These are phyloP conservation scores for Rotaria sp. DNA, from an alignment of 2,888 invertebrate species.

Conservation along the genomic window DNA sequence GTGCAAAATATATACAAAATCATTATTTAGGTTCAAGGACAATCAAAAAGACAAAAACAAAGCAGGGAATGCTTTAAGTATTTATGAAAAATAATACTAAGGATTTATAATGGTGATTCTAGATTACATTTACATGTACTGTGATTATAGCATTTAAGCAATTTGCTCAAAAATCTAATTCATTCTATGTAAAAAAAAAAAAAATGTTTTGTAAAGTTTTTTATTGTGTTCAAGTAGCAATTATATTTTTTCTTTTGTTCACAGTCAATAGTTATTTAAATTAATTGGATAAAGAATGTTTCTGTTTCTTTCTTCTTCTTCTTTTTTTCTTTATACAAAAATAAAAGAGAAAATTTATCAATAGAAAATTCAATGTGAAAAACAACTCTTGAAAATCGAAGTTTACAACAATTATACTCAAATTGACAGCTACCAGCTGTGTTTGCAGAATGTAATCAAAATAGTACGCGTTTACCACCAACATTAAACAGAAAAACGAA, in stretches of 20 bases:
- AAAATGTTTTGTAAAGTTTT: background rate
- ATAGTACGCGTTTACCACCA: background rate
- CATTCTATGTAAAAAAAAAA: background rate
- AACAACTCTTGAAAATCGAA: background rate
- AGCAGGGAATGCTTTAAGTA: no score
- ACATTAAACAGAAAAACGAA: background rate
- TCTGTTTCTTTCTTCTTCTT: background rate
- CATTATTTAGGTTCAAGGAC: no score
- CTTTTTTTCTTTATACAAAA: background rate
- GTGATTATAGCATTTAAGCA: background rate
- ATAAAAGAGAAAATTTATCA: background rate
- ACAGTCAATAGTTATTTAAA: background rate
- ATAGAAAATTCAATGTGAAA: background rate
- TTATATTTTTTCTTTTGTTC: background rate
- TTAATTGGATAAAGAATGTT: background rate
- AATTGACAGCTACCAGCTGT: background rate
- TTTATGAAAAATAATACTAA: no score
- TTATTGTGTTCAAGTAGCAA: background rate
- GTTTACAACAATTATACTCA: constrained; percentile 2
- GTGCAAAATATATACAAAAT: background rate
- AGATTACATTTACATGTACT: background rate
- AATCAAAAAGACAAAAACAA: no score
- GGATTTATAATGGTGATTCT: background rate
- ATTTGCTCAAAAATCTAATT: background rate
- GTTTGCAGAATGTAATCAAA: background rate